phyloP scores from a whole-genome alignment of 2,113 vertebrate genomes.

The Hystrix cristata region DNA sequence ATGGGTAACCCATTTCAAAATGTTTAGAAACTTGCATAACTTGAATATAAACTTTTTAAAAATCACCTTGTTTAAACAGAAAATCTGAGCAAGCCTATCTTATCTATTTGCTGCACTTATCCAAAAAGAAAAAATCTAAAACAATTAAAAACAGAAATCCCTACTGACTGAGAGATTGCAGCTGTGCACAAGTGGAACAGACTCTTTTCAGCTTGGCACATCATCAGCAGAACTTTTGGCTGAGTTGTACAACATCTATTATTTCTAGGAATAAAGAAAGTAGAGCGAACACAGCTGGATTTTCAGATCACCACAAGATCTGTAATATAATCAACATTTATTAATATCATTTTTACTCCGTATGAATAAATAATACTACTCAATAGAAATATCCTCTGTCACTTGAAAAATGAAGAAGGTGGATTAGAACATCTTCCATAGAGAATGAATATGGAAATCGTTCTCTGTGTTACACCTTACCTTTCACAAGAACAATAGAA shows the following conservation, averaged over 20 bases:
- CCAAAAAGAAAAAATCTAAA: neutral
- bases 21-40: neutral
- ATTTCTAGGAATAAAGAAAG: constrained; percentile 61
- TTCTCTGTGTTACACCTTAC: constrained; percentile 15
- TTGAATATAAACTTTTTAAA: neutral
- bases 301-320: constrained; percentile 17
- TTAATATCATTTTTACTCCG: constrained; percentile 63
- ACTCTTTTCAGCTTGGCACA: neutral
- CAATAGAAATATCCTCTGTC: constrained; percentile 49
- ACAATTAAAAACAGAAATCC: neutral
- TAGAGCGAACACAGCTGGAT: constrained; percentile 49
- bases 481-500: neutral
- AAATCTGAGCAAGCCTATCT: neutral
- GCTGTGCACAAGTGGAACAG: neutral
- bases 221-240: constrained; percentile 25
- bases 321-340: constrained; percentile 49
- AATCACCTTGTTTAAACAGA: neutral
- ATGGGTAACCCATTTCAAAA: neutral
- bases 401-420: constrained; percentile 48
- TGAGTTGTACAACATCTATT: constrained; percentile 11
- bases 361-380: constrained; percentile 64
- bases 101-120: constrained; percentile 17
- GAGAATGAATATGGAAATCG: constrained; percentile 30
- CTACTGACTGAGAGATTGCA: neutral
- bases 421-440: constrained; percentile 16